Percentiles rank a stretch among this genome's conserved stretches.
phyloP scores from a whole-genome alignment of 1,140 invertebrate species.

The Pomacea maculata region DNA sequence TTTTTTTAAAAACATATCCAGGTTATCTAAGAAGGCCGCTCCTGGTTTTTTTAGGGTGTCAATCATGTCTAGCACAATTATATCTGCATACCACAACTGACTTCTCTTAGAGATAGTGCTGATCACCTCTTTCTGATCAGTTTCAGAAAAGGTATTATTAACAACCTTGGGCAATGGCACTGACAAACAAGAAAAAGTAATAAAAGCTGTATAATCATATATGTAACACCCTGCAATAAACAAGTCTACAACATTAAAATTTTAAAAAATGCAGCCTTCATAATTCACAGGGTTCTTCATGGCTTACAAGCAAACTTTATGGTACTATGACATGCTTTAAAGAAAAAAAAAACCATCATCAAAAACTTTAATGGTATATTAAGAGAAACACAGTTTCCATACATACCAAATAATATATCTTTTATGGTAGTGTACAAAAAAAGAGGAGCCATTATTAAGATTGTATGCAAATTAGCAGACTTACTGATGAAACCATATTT shows the following conservation, averaged over 20 bases:
- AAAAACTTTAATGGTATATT: no score
- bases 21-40: neutral
- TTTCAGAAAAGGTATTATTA: neutral
- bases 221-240: neutral
- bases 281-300: no score
- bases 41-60: slow-evolving; percentile 1
- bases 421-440: no score
- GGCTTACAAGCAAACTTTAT: no score
- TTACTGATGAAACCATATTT: slow-evolving; percentile 13
- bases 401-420: no score
- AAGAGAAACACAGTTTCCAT: no score
- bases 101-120: neutral
- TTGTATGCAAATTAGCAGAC: neutral
- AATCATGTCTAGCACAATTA: slow-evolving; percentile 24
- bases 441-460: no score
- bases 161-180: neutral
- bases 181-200: neutral
- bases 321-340: no score
- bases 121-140: neutral
- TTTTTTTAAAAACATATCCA: neutral
- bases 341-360: no score
- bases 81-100: slow-evolving; percentile 14
- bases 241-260: no score
- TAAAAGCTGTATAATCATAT: neutral
- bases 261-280: no score